Evolutionary conservation across 1,140 invertebrate species (phyloP).

Genomic region (Heliothis subflexa): DNA sequence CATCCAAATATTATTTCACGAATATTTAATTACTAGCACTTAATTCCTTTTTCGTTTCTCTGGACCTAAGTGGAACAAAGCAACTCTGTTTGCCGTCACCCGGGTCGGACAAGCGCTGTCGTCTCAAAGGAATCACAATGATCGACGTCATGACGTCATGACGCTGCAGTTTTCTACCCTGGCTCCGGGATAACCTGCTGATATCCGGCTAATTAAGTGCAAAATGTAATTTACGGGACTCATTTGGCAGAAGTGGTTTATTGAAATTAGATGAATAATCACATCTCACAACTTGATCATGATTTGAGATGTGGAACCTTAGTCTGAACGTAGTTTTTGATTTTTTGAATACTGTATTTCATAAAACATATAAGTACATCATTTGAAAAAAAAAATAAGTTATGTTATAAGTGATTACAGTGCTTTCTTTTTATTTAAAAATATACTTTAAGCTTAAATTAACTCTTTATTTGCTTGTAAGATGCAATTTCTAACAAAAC

Average conservation of each 20-base stretch:
- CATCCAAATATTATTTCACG: not conserved
- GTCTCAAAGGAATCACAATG: conserved; percentile 75
- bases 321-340: too few species aligned
- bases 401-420: too few species aligned
- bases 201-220: conserved; percentile 9
- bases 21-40: not conserved
- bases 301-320: too few species aligned
- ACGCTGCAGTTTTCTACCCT: conserved; percentile 39
- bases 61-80: conserved; percentile 54
- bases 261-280: too few species aligned
- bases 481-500: not conserved
- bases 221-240: conserved; percentile 2
- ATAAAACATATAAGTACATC: too few species aligned
- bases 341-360: too few species aligned
- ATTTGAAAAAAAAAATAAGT: too few species aligned
- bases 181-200: conserved; percentile 11
- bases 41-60: not conserved
- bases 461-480: too few species aligned
- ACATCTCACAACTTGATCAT: too few species aligned
- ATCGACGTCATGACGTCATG: conserved; percentile 67
- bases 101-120: conserved; percentile 67
- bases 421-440: too few species aligned
- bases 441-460: too few species aligned
- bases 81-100: conserved; percentile 69
- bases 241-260: not conserved